Conservation (phyloP, 1,140 invertebrate genomes). For the Neodiprion virginianus region DNA sequence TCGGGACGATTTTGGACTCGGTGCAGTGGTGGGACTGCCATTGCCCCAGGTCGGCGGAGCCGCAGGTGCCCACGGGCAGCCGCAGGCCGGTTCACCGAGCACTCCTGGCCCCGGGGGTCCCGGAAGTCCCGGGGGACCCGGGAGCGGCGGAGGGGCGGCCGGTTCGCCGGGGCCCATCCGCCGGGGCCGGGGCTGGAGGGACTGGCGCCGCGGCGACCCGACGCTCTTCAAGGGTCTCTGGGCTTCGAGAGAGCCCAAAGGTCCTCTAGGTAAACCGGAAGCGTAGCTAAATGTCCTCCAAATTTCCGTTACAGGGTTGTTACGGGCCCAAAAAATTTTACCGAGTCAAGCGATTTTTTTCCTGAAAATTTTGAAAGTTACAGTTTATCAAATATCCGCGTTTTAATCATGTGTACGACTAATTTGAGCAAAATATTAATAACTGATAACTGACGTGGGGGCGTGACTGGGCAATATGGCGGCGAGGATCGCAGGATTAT, state of each 20-base stretch:
- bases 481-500: too few species aligned
- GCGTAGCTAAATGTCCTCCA: not conserved
- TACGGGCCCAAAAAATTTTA: not conserved
- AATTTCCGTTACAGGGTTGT: not conserved
- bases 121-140: slow-evolving; percentile 29
- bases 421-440: too few species aligned
- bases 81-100: slow-evolving; percentile 50
- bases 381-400: too few species aligned
- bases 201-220: slow-evolving; percentile 72
- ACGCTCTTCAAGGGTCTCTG: slow-evolving; percentile 73
- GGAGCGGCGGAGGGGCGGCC: slow-evolving; percentile 31
- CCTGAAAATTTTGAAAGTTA: too few species aligned
- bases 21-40: slow-evolving; percentile 38
- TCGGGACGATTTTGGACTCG: slow-evolving; percentile 12
- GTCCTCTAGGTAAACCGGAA: slow-evolving; percentile 64
- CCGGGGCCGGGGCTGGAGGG: slow-evolving; percentile 67
- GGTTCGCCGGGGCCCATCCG: slow-evolving; percentile 30
- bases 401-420: too few species aligned
- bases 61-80: slow-evolving; percentile 45
- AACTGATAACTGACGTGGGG: too few species aligned
- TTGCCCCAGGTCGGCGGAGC: slow-evolving; percentile 40
- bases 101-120: slow-evolving; percentile 39
- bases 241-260: slow-evolving; percentile 68
- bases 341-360: too few species aligned
- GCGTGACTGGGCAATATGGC: too few species aligned